These are phyloP conservation scores for Ridgeia piscesae DNA, from an alignment of 1,140 invertebrate species.

Conservation along the genomic window DNA sequence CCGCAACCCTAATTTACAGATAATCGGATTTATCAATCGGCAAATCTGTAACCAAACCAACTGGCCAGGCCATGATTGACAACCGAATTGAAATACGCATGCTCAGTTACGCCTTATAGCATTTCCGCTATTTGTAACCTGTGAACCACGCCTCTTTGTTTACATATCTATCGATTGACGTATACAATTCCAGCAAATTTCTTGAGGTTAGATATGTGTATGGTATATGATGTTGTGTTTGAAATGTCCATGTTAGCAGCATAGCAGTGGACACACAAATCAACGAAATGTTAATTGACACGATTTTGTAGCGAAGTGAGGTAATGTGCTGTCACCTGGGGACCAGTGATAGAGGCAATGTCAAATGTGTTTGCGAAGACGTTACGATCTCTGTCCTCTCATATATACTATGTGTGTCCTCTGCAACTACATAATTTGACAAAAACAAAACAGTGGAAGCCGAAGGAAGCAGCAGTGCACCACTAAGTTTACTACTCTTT, in stretches of 20 bases:
- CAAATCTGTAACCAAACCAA: background rate
- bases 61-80: background rate
- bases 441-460: too few species aligned
- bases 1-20: background rate
- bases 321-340: background rate
- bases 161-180: background rate
- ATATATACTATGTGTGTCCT: too few species aligned
- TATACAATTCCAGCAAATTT: background rate
- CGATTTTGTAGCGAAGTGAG: background rate
- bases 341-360: background rate
- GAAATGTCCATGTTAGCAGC: background rate
- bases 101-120: background rate
- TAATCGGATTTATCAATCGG: slow-evolving; percentile 1
- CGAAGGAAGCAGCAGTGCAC: too few species aligned
- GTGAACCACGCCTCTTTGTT: background rate
- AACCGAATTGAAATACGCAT: background rate
- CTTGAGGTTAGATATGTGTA: background rate
- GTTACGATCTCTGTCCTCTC: too few species aligned
- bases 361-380: too few species aligned
- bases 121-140: background rate
- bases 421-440: too few species aligned
- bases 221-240: background rate
- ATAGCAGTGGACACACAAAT: background rate
- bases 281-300: background rate
- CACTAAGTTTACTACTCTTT: too few species aligned